A percentile compares a stretch with the other conserved stretches of the same genome.
Evolutionary conservation across 2,113 vertebrate genomes (phyloP).

Genomic region (Alouatta palliata): DNA sequence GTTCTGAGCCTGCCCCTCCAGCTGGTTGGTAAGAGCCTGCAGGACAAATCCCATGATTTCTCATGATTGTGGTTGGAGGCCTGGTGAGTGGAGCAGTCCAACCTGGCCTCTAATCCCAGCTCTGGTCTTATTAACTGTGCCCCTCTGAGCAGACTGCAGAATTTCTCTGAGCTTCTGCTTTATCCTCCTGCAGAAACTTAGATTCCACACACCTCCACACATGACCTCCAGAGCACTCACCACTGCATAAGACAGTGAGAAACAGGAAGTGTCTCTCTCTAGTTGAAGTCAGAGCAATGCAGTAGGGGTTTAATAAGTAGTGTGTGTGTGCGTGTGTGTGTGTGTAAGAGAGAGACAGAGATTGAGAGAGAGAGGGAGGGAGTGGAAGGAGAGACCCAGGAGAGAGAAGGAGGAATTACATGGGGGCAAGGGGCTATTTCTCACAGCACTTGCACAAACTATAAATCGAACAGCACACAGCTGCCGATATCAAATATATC

Average conservation of each 20-base stretch:
- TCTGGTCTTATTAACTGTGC: neutral
- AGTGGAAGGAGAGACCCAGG: neutral
- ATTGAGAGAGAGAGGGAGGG: no score
- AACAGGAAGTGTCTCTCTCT: slow-evolving; percentile 49
- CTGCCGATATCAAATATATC: slow-evolving; percentile 75
- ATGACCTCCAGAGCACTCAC: neutral
- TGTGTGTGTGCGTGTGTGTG: neutral
- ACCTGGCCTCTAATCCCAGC: neutral
- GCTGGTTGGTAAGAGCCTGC: neutral
- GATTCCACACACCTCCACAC: fast-evolving
- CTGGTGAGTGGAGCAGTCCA: neutral
- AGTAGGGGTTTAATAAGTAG: slow-evolving; percentile 45
- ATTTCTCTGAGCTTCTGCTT: neutral
- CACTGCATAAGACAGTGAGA: neutral
- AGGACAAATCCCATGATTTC: neutral
- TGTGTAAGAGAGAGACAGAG: neutral
- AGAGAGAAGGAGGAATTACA: neutral
- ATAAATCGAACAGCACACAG: slow-evolving; percentile 79
- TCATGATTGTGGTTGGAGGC: no score
- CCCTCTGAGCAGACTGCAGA: neutral
- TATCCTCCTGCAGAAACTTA: neutral
- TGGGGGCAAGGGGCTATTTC: slow-evolving; percentile 29
- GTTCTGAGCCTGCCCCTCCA: neutral
- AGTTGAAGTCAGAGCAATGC: slow-evolving; percentile 55
- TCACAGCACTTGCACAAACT: slow-evolving; percentile 73